phyloP scores from a whole-genome alignment of 2,888 invertebrate genomes.

The Sialis lutaria region DNA sequence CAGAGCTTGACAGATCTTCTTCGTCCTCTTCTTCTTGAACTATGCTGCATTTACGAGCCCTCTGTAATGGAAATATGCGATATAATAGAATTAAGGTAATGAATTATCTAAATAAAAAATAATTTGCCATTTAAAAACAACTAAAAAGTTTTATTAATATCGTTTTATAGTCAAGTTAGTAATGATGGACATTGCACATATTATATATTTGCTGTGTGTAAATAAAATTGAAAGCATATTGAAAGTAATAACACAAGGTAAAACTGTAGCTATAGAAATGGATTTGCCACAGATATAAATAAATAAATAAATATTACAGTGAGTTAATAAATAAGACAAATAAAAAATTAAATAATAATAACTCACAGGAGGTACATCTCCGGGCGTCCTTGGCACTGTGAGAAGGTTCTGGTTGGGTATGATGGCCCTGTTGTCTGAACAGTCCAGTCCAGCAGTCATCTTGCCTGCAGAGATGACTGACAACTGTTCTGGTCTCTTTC shows the following conservation, averaged over 20 bases:
- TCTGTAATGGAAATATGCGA: slow-evolving; percentile 24
- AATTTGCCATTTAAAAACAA: too few relatives aligned
- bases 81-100: not conserved
- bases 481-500: slow-evolving; percentile 24
- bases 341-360: too few relatives aligned
- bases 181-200: too few relatives aligned
- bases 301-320: too few relatives aligned
- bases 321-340: too few relatives aligned
- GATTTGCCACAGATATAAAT: too few relatives aligned
- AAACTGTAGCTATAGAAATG: too few relatives aligned
- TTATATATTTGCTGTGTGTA: too few relatives aligned
- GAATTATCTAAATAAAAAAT: not conserved
- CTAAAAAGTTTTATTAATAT: too few relatives aligned
- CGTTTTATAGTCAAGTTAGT: too few relatives aligned
- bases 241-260: too few relatives aligned
- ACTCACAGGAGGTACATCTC: slow-evolving; percentile 43
- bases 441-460: slow-evolving; percentile 21
- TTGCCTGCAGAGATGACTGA: slow-evolving; percentile 21
- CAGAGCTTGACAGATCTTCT: slow-evolving; percentile 49
- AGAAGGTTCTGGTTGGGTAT: slow-evolving; percentile 24
- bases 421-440: slow-evolving; percentile 16
- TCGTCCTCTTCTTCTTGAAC: slow-evolving; percentile 87
- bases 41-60: slow-evolving; percentile 76
- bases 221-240: too few relatives aligned
- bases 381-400: slow-evolving; percentile 47